phyloP scores from a whole-genome alignment of 37 sponge, comb jelly and placozoan species.

The Eunapius fragilis region DNA sequence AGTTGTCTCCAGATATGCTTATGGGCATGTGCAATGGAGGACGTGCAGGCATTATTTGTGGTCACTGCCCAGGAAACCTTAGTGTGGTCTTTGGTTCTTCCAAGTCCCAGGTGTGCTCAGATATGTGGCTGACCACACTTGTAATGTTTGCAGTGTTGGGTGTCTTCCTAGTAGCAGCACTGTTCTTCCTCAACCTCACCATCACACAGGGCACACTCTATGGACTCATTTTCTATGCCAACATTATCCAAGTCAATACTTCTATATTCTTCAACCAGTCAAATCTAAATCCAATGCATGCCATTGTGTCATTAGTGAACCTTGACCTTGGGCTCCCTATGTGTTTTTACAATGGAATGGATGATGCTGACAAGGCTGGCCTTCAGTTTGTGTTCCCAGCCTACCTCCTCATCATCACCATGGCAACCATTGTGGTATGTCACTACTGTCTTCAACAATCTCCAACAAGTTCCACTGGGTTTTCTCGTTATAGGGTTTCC shows the following conservation, averaged over 20 bases:
- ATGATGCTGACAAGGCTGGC: constrained; percentile 38
- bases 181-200: constrained; percentile 55
- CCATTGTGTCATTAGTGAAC: constrained; percentile 46
- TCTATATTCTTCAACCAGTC: constrained; percentile 19
- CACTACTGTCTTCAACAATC: neutral
- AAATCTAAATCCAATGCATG: constrained; percentile 10
- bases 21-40: constrained; percentile 20
- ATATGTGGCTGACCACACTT: constrained; percentile 33
- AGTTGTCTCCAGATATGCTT: neutral
- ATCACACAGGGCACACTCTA: constrained; percentile 47
- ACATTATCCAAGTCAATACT: constrained; percentile 34
- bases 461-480: neutral
- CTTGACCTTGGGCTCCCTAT: constrained; percentile 53
- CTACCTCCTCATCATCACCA: constrained; percentile 47
- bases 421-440: constrained; percentile 23
- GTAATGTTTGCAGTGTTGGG: constrained; percentile 30
- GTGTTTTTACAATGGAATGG: constrained; percentile 74
- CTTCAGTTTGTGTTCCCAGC: constrained; percentile 62
- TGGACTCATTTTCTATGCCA: constrained; percentile 62
- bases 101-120: constrained; percentile 40
- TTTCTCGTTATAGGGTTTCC: neutral
- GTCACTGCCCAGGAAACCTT: constrained; percentile 24
- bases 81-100: constrained; percentile 58
- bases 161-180: constrained; percentile 18
- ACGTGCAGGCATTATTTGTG: constrained; percentile 60